These are phyloP conservation scores for Tenebrio molitor DNA, from an alignment of 1,140 invertebrate genomes.

Conservation along the genomic window DNA sequence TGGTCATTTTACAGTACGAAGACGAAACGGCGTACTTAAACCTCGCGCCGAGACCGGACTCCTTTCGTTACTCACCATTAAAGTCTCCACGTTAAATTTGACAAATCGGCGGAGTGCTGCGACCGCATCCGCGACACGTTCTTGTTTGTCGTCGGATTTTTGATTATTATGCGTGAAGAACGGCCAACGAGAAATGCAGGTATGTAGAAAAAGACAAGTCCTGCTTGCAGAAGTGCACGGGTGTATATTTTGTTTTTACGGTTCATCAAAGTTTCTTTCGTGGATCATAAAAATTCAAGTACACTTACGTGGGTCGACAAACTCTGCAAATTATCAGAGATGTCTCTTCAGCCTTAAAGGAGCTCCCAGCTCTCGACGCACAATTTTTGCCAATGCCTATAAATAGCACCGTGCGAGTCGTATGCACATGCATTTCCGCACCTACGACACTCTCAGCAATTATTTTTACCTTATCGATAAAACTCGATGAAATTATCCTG, in stretches of 20 bases:
- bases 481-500: too few relatives aligned
- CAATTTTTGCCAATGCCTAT: too few relatives aligned
- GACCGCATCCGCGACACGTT: background rate
- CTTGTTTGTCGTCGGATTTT: background rate
- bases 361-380: background rate
- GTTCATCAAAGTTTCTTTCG: constrained; percentile 17
- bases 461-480: too few relatives aligned
- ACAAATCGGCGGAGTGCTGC: background rate
- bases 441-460: too few relatives aligned
- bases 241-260: constrained; percentile 22
- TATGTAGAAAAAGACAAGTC: background rate
- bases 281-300: constrained; percentile 34
- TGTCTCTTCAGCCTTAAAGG: constrained; percentile 1
- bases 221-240: background rate
- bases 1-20: too few relatives aligned
- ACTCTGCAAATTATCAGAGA: constrained; percentile 7
- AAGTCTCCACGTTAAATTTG: constrained; percentile 25
- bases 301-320: constrained; percentile 21
- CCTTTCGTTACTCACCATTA: constrained; percentile 9
- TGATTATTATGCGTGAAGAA: background rate
- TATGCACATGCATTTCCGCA: too few relatives aligned
- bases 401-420: too few relatives aligned
- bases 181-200: background rate
- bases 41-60: background rate
- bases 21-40: too few relatives aligned